Conservation (phyloP, 2,888 invertebrate species). For the Trachelus tabidus region DNA sequence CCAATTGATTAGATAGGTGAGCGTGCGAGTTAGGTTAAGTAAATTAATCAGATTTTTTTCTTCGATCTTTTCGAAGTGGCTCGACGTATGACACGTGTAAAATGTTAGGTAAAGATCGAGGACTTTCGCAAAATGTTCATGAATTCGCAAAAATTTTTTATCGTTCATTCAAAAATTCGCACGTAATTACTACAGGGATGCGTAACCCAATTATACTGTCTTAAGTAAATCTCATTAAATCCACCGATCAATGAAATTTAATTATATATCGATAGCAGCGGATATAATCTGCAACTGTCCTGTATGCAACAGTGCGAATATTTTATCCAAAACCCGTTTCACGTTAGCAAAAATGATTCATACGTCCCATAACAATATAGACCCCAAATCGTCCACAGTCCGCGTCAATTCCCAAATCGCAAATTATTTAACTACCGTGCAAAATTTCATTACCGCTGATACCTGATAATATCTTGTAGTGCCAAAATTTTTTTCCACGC, state of each 20-base stretch:
- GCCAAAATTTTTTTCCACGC: background rate
- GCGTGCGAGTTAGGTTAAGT: background rate
- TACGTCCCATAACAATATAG: background rate
- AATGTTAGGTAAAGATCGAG: background rate
- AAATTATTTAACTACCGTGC: background rate
- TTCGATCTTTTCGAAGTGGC: background rate
- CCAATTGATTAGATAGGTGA: background rate
- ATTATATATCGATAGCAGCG: background rate
- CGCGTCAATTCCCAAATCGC: background rate
- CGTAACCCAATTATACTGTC: constrained; percentile 3
- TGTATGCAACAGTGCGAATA: background rate
- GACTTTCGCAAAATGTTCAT: background rate
- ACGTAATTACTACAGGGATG: background rate
- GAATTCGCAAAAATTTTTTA: background rate
- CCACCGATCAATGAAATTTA: no score
- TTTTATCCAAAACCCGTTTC: background rate
- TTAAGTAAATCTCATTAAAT: background rate
- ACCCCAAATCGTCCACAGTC: background rate
- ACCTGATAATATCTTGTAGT: background rate
- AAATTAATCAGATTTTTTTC: background rate
- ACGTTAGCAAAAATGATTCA: background rate
- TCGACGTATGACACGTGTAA: no score
- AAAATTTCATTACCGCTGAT: background rate
- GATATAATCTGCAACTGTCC: background rate
- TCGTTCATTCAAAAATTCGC: background rate